Percentiles rank a stretch among this genome's conserved stretches.
Conservation (phyloP, 2,888 invertebrate genomes). For the Meandrusa payeni region DNA sequence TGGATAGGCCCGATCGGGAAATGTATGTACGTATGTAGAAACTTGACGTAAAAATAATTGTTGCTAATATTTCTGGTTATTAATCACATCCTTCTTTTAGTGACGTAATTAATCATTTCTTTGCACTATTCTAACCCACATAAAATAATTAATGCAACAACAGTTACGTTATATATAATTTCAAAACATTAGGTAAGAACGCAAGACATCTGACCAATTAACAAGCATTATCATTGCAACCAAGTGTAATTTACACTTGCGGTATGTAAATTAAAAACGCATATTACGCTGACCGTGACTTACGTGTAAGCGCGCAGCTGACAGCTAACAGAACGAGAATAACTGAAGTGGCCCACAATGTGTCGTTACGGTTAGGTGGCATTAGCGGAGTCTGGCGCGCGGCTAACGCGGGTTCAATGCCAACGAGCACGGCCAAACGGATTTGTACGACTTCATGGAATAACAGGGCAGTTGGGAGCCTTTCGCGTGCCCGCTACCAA, state of each 20-base stretch:
- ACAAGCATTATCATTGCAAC: conserved; percentile 10
- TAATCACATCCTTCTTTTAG: no score
- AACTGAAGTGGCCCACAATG: conserved; percentile 27
- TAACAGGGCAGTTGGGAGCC: conserved; percentile 26
- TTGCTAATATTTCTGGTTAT: no score
- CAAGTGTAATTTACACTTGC: conserved; percentile 14
- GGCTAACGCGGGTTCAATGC: conserved; percentile 39
- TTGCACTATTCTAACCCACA: no score
- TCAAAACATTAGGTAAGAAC: not conserved
- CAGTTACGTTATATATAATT: no score
- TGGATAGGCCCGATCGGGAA: no score
- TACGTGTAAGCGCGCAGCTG: conserved; percentile 14
- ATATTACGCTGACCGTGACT: conserved; percentile 16
- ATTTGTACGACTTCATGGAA: conserved; percentile 49
- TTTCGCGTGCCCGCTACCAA: conserved; percentile 14
- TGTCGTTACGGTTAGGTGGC: conserved; percentile 47
- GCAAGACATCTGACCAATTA: not conserved
- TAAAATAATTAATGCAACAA: no score
- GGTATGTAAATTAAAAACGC: conserved; percentile 23
- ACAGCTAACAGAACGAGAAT: conserved; percentile 20
- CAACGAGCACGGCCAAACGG: conserved; percentile 37
- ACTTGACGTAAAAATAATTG: no score
- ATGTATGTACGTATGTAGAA: no score
- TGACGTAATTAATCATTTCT: no score
- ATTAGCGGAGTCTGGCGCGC: conserved; percentile 40